Percentiles rank a stretch among this genome's conserved stretches.
These are phyloP conservation scores for Australoheros scitulus DNA, from an alignment of 2,113 vertebrate genomes.

Conservation along the genomic window DNA sequence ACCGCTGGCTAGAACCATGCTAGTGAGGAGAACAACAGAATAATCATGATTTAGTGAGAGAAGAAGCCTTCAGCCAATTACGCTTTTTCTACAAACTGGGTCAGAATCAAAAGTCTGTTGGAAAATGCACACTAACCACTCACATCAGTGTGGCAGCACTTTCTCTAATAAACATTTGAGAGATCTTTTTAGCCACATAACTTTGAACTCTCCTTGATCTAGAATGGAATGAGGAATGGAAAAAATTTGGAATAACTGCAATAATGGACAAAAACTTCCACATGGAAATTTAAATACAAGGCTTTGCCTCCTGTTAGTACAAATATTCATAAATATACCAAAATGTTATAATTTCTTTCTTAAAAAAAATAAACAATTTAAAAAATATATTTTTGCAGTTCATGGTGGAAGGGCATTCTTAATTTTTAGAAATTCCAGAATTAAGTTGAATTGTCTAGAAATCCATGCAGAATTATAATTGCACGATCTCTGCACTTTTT, in stretches of 20 bases:
- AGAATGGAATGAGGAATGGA: conserved; percentile 3
- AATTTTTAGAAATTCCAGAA: not conserved
- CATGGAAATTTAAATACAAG: not conserved
- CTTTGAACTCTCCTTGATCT: conserved; percentile 25
- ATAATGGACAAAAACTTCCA: not conserved
- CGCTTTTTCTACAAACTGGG: conserved; percentile 28
- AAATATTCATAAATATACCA: not conserved
- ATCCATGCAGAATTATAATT: conserved; percentile 14
- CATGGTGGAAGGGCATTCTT: not conserved
- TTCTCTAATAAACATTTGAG: conserved; percentile 50
- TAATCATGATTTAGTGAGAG: conserved; percentile 34
- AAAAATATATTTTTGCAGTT: too few relatives aligned
- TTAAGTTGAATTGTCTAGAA: not conserved
- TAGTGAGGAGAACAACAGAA: conserved; percentile 3
- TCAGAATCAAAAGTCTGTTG: conserved; percentile 46
- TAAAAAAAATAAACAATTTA: not conserved
- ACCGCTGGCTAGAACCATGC: too few relatives aligned
- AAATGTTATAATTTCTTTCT: not conserved
- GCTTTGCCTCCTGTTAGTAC: not conserved
- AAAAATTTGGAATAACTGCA: not conserved
- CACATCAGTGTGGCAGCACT: conserved; percentile 35
- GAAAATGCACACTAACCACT: conserved; percentile 31
- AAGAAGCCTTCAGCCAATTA: conserved; percentile 50
- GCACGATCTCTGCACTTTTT: not conserved
- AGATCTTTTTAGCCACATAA: conserved; percentile 46